Conservation (phyloP, 2,113 vertebrate genomes). For the Coturnix japonica region DNA sequence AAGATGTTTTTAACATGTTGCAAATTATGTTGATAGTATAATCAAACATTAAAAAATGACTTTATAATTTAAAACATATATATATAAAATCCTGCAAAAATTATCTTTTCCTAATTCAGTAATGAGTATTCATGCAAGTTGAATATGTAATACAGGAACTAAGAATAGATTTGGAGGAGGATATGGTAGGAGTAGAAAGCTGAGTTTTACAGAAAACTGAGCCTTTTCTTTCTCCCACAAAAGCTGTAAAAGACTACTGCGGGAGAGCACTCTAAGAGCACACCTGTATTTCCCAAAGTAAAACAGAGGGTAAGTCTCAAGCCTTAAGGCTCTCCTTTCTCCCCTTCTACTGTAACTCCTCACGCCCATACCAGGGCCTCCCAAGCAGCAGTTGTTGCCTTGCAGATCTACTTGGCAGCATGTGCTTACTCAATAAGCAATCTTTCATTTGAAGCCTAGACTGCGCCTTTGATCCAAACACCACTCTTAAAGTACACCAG, state of each 20-base stretch:
- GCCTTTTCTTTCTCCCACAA: not conserved
- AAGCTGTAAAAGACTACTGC: not conserved
- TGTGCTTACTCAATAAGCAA: too few species aligned
- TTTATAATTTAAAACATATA: constrained; percentile 28
- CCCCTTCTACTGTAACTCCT: not conserved
- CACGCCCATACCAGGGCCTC: not conserved
- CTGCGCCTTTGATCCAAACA: not conserved
- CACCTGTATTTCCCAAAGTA: not conserved
- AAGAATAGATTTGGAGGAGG: not conserved
- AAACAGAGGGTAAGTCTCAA: not conserved
- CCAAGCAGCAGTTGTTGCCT: not conserved
- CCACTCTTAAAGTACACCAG: not conserved
- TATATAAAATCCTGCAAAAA: not conserved
- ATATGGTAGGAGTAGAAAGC: not conserved
- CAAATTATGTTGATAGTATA: not conserved
- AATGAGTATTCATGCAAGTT: not conserved
- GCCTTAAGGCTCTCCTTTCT: not conserved
- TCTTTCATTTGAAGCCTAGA: not conserved
- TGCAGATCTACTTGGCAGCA: not conserved
- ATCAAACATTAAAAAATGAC: not conserved
- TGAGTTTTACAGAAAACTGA: not conserved
- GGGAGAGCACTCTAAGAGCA: not conserved
- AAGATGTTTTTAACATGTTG: not conserved
- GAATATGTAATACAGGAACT: not conserved
- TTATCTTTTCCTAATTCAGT: not conserved